Evolutionary conservation across 2,888 invertebrate species (phyloP), one percentile per base, ranked within the genome.

Genomic region (Pterostichus niger): DNA sequence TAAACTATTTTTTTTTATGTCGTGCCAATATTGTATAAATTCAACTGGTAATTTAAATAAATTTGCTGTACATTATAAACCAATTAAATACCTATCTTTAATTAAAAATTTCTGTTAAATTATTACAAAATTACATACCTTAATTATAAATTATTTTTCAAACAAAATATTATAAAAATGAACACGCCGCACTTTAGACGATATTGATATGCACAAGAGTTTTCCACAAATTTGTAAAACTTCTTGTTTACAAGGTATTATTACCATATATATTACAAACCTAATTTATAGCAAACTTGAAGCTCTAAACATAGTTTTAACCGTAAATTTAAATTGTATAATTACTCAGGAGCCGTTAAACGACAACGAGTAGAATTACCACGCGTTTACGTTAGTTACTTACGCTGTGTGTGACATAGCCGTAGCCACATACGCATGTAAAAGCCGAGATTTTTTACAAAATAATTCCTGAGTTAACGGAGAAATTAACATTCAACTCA

Each of bases 341-440:
- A 78, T 78, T 78, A 78, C 59, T 59, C 59, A 78, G 78, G 35
- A 78, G 78, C 78, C 78, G 78, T 78, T 78, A 78, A 59, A 78
- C 35, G 78, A 61, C 76, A 54, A 56, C 44, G 78, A 59, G 9
- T 78, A 78, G 54, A 33, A 76, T 56, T 54, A 76, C 40, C 40
- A 76, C 68, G 40, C 75, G 49, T 52, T 52, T 52, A 56, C 17
- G 15, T 56, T 17, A 17, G 17, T 71, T 71, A 11, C 44, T 9
- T 24, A 44, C 59, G 31, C 33, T 11, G 13, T 49, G 49, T n/a
- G n/a, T n/a, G n/a, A 49, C 24, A 24, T 24, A 24, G 31, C 11
- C 35, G 64, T 11, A 35, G n/a, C 15, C 24, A 35, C 35, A 15
- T 71, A 71, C 68, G 44, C 33, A 64, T 71, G 40, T 44, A 56